A percentile compares a stretch with the other conserved stretches of the same genome.
phyloP scores from a whole-genome alignment of 2,888 invertebrate species.

The Sicus ferrugineus region DNA sequence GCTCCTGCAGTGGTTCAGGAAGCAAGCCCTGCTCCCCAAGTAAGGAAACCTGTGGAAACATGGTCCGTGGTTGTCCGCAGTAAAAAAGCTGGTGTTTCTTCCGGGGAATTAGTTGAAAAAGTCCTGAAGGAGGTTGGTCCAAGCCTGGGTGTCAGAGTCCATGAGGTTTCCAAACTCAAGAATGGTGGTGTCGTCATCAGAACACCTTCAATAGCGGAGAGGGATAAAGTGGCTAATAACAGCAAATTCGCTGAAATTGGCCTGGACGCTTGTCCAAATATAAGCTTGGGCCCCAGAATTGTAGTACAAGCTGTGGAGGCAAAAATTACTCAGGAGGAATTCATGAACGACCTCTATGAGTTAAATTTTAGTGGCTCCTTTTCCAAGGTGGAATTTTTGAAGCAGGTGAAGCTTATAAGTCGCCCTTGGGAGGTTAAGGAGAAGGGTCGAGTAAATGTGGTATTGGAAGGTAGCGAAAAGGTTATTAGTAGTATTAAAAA shows the following conservation, averaged over 20 bases:
- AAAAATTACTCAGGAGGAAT: too few relatives aligned
- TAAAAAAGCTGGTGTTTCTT: not conserved
- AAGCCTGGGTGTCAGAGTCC: constrained; percentile 8
- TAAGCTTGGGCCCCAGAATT: constrained; percentile 22
- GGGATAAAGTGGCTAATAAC: constrained; percentile 28
- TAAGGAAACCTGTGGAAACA: constrained; percentile 17
- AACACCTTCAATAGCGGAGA: constrained; percentile 37
- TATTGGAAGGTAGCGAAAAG: too few relatives aligned
- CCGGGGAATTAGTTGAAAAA: constrained; percentile 15
- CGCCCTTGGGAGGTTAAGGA: too few relatives aligned
- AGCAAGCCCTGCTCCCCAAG: too few relatives aligned
- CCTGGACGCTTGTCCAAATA: not conserved
- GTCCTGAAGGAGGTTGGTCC: constrained; percentile 25
- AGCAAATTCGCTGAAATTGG: constrained; percentile 35
- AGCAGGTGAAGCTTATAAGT: too few relatives aligned
- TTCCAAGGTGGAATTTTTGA: too few relatives aligned
- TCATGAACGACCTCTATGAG: too few relatives aligned
- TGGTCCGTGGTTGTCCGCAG: constrained; percentile 15
- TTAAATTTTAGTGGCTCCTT: too few relatives aligned
- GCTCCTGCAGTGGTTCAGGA: too few relatives aligned
- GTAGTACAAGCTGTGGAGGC: constrained; percentile 32
- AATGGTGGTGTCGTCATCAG: constrained; percentile 37
- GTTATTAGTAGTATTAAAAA: too few relatives aligned
- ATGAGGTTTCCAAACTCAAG: constrained; percentile 12
- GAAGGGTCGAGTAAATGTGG: too few relatives aligned